phyloP scores from a whole-genome alignment of 2,113 vertebrate genomes.

The Heterochromis multidens region DNA sequence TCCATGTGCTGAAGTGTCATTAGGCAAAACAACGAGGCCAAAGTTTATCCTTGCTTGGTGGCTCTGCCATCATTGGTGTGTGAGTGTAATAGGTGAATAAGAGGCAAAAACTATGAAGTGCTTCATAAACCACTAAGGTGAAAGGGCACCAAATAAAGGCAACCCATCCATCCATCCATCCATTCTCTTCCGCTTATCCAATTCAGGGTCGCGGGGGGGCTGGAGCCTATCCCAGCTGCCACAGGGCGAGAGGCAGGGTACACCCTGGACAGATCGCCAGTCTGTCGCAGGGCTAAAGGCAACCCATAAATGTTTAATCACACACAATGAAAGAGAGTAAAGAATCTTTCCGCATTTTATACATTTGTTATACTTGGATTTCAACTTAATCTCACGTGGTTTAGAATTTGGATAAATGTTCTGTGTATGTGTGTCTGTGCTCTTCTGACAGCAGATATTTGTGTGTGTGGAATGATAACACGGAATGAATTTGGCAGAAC shows the following conservation, averaged over 20 bases:
- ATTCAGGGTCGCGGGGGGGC: no score
- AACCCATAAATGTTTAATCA: neutral
- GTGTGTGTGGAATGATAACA: conserved; percentile 10
- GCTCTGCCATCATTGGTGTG: neutral
- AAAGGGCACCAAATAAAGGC: neutral
- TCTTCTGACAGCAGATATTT: neutral
- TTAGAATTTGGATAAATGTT: neutral
- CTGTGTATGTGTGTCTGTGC: neutral
- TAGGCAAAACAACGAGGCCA: neutral
- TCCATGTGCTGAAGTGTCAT: neutral
- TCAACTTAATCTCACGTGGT: neutral
- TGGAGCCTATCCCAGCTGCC: no score
- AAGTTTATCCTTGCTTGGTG: neutral
- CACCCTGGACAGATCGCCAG: no score
- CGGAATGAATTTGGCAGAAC: conserved; percentile 12
- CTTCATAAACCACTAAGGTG: neutral
- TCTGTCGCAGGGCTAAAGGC: no score
- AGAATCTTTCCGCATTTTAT: neutral
- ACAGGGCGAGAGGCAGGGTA: no score
- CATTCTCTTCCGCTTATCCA: no score
- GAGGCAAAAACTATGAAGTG: neutral
- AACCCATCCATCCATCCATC: no score
- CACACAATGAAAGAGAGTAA: neutral
- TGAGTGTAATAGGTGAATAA: neutral
- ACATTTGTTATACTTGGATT: conserved; percentile 11